These are phyloP conservation scores for Heliconius congener DNA, from an alignment of 1,140 invertebrate genomes.

Conservation along the genomic window DNA sequence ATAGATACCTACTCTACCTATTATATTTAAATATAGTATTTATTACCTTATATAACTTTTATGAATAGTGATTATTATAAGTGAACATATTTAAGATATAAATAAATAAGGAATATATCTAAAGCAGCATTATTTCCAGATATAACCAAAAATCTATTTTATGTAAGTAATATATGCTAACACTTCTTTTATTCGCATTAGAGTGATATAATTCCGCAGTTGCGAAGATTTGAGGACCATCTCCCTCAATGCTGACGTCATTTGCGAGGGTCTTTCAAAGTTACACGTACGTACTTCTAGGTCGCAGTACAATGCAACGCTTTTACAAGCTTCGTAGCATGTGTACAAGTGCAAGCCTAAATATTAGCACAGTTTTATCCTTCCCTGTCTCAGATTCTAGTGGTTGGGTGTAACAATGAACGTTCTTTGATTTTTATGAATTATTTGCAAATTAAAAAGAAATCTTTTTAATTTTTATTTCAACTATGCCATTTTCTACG, in stretches of 20 bases:
- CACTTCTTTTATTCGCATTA: neutral
- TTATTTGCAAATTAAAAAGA: too few species aligned
- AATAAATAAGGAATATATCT: too few species aligned
- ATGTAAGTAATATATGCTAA: neutral
- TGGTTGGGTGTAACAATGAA: neutral
- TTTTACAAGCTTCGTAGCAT: constrained; percentile 21
- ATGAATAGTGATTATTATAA: too few species aligned
- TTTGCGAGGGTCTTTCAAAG: constrained; percentile 21
- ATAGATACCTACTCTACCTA: neutral
- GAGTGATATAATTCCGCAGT: neutral
- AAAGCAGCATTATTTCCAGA: neutral
- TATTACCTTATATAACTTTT: too few species aligned
- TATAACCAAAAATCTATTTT: neutral
- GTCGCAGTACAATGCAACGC: constrained; percentile 26
- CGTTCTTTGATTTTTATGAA: too few species aligned
- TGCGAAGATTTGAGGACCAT: neutral
- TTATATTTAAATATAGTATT: too few species aligned
- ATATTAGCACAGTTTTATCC: constrained; percentile 12
- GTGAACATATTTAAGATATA: too few species aligned
- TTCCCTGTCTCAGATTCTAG: neutral
- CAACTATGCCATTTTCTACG: too few species aligned
- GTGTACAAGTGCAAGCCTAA: constrained; percentile 4
- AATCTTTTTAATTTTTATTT: too few species aligned
- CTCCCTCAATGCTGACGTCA: constrained; percentile 31
- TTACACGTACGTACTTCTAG: constrained; percentile 23